These are phyloP conservation scores for Poicephalus gulielmi DNA, from an alignment of 2,113 vertebrate species.

Conservation along the genomic window DNA sequence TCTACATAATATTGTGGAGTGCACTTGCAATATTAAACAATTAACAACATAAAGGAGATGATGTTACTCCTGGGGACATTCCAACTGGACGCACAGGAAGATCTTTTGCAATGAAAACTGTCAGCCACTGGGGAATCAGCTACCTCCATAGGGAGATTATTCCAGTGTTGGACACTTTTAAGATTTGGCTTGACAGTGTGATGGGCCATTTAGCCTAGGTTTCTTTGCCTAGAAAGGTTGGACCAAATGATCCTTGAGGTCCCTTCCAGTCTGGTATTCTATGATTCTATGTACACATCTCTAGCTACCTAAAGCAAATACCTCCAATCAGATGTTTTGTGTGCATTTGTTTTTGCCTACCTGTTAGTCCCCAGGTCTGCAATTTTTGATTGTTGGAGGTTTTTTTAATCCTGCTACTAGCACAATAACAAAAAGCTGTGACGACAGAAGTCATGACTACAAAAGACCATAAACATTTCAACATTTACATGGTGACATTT, in stretches of 20 bases:
- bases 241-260: neutral
- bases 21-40: neutral
- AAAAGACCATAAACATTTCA: neutral
- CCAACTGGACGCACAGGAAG: neutral
- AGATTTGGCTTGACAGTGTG: neutral
- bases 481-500: neutral
- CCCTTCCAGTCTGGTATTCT: neutral
- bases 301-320: neutral
- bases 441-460: neutral
- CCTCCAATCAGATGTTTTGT: neutral
- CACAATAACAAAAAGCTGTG: neutral
- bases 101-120: neutral
- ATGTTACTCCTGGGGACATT: neutral
- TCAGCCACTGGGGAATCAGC: neutral
- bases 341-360: neutral
- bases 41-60: neutral
- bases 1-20: neutral
- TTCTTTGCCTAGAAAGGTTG: neutral
- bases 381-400: neutral
- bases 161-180: neutral
- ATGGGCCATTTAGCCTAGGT: neutral
- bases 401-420: neutral
- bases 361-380: neutral
- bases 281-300: neutral
- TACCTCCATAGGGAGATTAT: neutral